These are phyloP conservation scores for Microtus montanus DNA, from an alignment of 2,113 vertebrate genomes.

Conservation along the genomic window DNA sequence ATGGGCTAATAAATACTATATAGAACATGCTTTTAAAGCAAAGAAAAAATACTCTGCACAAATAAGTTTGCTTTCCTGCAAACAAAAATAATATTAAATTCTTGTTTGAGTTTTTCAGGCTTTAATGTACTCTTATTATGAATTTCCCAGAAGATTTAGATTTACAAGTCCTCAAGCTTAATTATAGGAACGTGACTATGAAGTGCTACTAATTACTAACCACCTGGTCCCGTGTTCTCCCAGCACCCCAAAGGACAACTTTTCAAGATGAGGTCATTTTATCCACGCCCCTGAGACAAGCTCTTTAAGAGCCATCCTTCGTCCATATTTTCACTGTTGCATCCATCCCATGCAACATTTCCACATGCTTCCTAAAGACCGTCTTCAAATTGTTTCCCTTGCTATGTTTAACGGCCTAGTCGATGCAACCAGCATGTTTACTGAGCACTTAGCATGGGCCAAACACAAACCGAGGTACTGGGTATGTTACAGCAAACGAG, in stretches of 20 bases:
- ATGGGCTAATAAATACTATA: neutral
- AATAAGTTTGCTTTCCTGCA: neutral
- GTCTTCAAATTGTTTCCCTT: neutral
- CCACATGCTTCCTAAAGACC: neutral
- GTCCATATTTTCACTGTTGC: neutral
- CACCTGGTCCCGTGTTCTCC: neutral
- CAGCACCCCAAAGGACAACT: neutral
- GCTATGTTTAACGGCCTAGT: neutral
- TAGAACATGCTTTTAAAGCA: neutral
- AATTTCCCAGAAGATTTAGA: conserved; percentile 43
- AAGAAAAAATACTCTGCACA: neutral
- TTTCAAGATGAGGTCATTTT: conserved; percentile 4
- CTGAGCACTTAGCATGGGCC: neutral
- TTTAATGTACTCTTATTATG: neutral
- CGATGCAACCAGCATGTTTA: neutral
- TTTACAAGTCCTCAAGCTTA: conserved; percentile 11
- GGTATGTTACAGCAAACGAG: neutral
- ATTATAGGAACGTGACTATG: neutral
- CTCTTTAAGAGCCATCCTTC: neutral
- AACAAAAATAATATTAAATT: conserved; percentile 18
- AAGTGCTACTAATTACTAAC: neutral
- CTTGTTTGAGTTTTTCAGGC: neutral
- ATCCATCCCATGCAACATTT: neutral
- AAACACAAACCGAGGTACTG: neutral
- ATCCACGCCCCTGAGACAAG: neutral